Base-by-base conservation (phyloP, 1,140 invertebrate species). In the Metaphire vulgaris region DNA sequence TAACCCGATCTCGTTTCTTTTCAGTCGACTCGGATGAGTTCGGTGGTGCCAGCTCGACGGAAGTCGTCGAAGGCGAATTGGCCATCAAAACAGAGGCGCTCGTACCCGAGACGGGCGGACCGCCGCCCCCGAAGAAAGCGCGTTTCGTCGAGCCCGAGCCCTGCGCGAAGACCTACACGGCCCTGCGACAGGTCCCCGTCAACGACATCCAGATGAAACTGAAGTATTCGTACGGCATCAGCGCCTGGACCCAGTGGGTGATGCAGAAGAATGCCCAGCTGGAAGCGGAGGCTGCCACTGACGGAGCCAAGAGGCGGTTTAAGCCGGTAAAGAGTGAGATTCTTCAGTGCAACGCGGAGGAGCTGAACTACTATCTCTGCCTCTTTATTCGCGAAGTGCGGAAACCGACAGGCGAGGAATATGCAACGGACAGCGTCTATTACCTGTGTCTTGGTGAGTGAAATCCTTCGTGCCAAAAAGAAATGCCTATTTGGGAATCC, bases 121-220 rank as follows among this genome's bases (percentile, higher is more conserved):
- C n/a, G n/a, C n/a, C n/a, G n/a, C n/a, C n/a, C n/a, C n/a, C n/a
- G n/a, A n/a, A n/a, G n/a, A n/a, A n/a, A n/a, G n/a, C n/a, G n/a
- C n/a, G n/a, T n/a, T 56, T 56, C 21, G 41, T 56, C 6, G 41
- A 56, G 21, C 41, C 21, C 6, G 41, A 56, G 41, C 41, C 41
- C 6, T 6, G 6, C 6, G 21, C 6, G 41, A 21, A 6, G 41
- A 56, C 41, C 6, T 92, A 1, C 88, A 92, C 77, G 92, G 92
- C 80, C 92, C 91, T 15, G 88, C 90, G 15, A 90, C 91, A 80
- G 91, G 91, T 73, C 33, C 32, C 72, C 1, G 34, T 73, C 26
- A 41, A 73, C 41, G 72, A 73, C 28, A 1, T 30, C 12, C 30
- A 41, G 6, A 73, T 73, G 72, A 73, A 73, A 34, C 41, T 78